These are phyloP conservation scores for Rhynchopsitta pachyrhyncha DNA, from an alignment of 2,113 vertebrate genomes.

Conservation along the genomic window DNA sequence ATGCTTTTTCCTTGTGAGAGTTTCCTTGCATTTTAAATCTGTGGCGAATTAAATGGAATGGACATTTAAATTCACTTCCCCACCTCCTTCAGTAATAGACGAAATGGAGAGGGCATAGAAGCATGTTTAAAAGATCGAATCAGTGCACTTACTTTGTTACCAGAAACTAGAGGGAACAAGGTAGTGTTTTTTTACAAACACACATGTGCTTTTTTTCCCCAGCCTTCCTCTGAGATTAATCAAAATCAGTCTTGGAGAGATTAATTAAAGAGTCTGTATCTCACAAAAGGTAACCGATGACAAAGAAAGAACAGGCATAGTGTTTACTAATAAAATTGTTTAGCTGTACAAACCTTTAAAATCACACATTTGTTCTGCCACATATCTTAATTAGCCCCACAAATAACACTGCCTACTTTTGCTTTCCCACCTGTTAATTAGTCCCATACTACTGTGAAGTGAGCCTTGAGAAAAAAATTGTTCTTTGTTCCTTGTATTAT, in stretches of 20 bases:
- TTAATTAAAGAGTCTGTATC: slow-evolving; percentile 8
- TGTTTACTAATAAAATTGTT: slow-evolving; percentile 38
- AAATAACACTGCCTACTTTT: background rate
- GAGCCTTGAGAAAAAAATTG: background rate
- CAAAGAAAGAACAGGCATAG: background rate
- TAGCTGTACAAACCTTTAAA: slow-evolving; percentile 26
- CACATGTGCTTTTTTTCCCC: background rate
- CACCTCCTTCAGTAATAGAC: background rate
- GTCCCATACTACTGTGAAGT: background rate
- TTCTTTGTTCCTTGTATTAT: background rate
- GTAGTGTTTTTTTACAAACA: background rate
- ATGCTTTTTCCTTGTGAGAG: background rate
- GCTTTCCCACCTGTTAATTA: slow-evolving; percentile 19
- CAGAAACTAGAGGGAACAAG: slow-evolving; percentile 18
- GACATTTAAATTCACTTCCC: slow-evolving; percentile 20
- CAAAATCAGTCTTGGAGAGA: slow-evolving; percentile 40
- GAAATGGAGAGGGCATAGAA: background rate
- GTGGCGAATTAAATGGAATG: background rate
- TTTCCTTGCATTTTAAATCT: slow-evolving; percentile 53
- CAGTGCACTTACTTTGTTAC: slow-evolving; percentile 46
- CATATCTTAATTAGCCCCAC: slow-evolving; percentile 27
- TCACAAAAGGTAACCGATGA: background rate
- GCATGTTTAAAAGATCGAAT: slow-evolving; percentile 41
- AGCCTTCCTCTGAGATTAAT: slow-evolving; percentile 14
- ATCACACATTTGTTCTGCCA: background rate